A percentile compares a stretch with the other conserved stretches of the same genome.
Evolutionary conservation across 1,140 invertebrate species (phyloP).

Genomic region (Teleogryllus occipitalis): DNA sequence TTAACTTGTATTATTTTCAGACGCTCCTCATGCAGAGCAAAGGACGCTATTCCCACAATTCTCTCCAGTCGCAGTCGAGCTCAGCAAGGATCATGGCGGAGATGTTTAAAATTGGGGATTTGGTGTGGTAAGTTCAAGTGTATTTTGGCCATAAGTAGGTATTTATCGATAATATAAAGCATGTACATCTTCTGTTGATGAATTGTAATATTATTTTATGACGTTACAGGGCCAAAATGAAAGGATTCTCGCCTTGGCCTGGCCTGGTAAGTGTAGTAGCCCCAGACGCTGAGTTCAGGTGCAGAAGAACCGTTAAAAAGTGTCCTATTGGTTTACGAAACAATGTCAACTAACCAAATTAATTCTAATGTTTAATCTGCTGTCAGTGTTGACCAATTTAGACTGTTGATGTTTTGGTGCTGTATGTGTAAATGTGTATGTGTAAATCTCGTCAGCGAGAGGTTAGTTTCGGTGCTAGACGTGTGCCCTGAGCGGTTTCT

Average conservation of each 20-base stretch:
- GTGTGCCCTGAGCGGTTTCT: too few relatives aligned
- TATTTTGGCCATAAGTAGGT: slow-evolving; percentile 23
- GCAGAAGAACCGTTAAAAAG: slow-evolving; percentile 8
- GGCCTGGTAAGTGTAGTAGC: slow-evolving; percentile 69
- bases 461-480: too few relatives aligned
- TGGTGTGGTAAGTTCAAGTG: slow-evolving; percentile 58
- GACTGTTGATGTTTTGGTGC: too few relatives aligned
- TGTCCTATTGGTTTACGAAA: not conserved
- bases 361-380: too few relatives aligned
- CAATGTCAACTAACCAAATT: not conserved
- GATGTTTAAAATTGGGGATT: slow-evolving; percentile 59
- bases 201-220: slow-evolving; percentile 24
- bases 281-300: not conserved
- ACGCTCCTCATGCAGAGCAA: slow-evolving; percentile 23
- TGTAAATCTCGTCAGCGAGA: too few relatives aligned
- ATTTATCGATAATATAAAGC: slow-evolving; percentile 26
- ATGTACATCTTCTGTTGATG: slow-evolving; percentile 25
- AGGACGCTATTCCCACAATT: slow-evolving; percentile 21
- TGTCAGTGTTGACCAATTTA: too few relatives aligned
- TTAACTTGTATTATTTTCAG: not conserved
- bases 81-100: slow-evolving; percentile 41
- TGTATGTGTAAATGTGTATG: too few relatives aligned
- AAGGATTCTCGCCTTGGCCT: slow-evolving; percentile 88
- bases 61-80: slow-evolving; percentile 18
- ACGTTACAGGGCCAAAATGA: slow-evolving; percentile 88